Base-by-base conservation (phyloP, 2,797 vertebrate species). In the Antrozous pallidus region DNA sequence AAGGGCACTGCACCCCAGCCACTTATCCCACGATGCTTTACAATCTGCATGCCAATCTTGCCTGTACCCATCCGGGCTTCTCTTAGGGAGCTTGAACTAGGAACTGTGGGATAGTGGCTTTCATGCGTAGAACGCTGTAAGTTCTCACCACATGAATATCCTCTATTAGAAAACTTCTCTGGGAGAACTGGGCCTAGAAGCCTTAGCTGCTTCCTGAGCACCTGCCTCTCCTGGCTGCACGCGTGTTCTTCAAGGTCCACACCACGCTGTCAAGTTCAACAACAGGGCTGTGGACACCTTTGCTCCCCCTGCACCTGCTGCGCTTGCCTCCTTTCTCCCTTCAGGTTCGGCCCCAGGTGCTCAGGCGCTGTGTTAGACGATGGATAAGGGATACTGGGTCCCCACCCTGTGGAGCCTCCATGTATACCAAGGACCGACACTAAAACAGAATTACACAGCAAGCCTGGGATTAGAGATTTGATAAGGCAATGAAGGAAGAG, bases 91-190 rank as follows among this genome's bases (percentile, higher is more conserved):
- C 45, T 54, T 51, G 75, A 88, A 88, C 75, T 85, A 73, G 77
- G 51, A 56, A 56, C 42, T 75, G 61, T 86, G 54, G 69, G 33
- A 92, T 92, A 93, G 70, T 63, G 88, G 90, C 87, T 77, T 90
- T 92, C 42, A 47, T n/a, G 70, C 81, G 61, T 93, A 49, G 49
- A 70, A 40, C 31, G 16, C 79, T 58, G 61, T 79, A 54, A 90
- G 86, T 91, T 65, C 61, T 54, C 26, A 81, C 24, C 45, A 8
- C 24, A 6, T 11, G 67, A 93, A 63, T 36, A 77, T 42, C 88
- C 45, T 94, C 88, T 58, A 84, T 67, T 88, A n/a, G 42, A 77
- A 77, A 88, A 94, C 54, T 67, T 92, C 92, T 65, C 71, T 22
- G 67, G 56, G 58, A 84, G 51, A 92, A 11, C 16, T 31, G 22